A percentile compares a stretch with the other conserved stretches of the same genome.
Evolutionary conservation across 2,113 vertebrate species (phyloP).

Genomic region (Archocentrus centrarchus): DNA sequence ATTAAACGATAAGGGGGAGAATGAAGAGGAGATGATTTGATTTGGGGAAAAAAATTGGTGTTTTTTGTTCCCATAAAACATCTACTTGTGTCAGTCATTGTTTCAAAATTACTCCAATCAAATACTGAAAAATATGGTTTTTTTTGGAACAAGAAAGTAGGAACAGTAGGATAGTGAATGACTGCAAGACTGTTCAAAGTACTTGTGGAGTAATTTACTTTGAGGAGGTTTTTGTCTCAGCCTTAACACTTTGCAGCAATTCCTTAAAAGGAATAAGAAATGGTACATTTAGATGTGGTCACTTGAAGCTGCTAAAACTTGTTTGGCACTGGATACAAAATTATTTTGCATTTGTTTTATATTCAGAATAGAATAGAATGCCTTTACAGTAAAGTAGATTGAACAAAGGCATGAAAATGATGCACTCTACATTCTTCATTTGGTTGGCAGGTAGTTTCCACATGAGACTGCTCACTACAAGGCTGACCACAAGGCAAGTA

Average conservation of each 20-base stretch:
- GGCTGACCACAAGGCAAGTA: background rate
- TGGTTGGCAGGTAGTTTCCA: background rate
- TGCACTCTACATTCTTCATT: background rate
- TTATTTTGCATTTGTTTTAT: background rate
- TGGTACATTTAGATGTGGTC: background rate
- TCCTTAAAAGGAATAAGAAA: no score
- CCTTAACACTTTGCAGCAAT: background rate
- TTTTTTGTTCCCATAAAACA: constrained; percentile 27
- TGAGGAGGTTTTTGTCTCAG: background rate
- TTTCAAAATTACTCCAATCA: background rate
- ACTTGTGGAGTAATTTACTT: background rate
- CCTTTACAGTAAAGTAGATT: background rate
- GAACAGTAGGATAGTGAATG: background rate
- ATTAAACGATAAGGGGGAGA: background rate
- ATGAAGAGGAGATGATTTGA: background rate
- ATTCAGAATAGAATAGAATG: no score
- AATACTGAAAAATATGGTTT: background rate
- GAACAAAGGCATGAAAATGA: background rate
- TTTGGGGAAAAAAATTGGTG: background rate
- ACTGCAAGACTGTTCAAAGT: background rate
- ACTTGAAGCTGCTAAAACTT: background rate
- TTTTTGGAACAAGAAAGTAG: background rate
- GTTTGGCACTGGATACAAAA: background rate
- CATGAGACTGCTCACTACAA: background rate
- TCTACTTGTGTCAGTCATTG: background rate